Evolutionary conservation across 2,113 vertebrate genomes (phyloP).

Genomic region (Isichthys henryi): DNA sequence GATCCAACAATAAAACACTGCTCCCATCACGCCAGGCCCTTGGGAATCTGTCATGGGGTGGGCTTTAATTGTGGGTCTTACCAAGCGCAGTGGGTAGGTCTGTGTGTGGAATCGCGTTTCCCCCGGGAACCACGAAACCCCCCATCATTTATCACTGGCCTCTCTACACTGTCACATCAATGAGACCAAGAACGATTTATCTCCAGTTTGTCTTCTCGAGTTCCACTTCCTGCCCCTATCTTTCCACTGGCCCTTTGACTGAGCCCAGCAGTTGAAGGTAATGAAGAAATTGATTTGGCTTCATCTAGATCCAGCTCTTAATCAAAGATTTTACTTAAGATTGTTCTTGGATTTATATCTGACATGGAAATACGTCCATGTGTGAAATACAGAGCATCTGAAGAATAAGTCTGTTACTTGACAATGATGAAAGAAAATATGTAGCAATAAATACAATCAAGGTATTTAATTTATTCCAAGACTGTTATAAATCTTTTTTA

Average conservation of each 20-base stretch:
- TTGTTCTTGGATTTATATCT: slow-evolving; percentile 2
- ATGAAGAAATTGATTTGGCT: slow-evolving; percentile 9
- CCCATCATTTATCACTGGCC: slow-evolving; percentile 44
- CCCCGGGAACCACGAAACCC: slow-evolving; percentile 53
- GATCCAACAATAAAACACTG: not conserved
- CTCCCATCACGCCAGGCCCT: not conserved
- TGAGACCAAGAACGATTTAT: slow-evolving; percentile 17
- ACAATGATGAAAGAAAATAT: not conserved
- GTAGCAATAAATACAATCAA: not conserved
- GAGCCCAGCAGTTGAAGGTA: slow-evolving; percentile 23
- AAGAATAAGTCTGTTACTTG: not conserved
- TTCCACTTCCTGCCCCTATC: slow-evolving; percentile 18
- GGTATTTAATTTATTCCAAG: not conserved
- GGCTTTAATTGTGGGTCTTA: slow-evolving; percentile 50
- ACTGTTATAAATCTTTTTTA: not conserved
- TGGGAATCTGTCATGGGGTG: slow-evolving; percentile 39
- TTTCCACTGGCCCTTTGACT: slow-evolving; percentile 35
- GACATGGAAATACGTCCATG: not conserved
- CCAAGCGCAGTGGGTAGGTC: slow-evolving; percentile 31
- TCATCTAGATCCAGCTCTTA: not conserved
- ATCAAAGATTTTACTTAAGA: slow-evolving; percentile 10
- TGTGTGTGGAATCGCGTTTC: slow-evolving; percentile 43
- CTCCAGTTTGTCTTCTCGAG: slow-evolving; percentile 28
- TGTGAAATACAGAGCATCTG: not conserved
- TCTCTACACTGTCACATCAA: slow-evolving; percentile 9